Conservation (phyloP, 2,113 vertebrate species). For the Tragelaphus imberbis region DNA sequence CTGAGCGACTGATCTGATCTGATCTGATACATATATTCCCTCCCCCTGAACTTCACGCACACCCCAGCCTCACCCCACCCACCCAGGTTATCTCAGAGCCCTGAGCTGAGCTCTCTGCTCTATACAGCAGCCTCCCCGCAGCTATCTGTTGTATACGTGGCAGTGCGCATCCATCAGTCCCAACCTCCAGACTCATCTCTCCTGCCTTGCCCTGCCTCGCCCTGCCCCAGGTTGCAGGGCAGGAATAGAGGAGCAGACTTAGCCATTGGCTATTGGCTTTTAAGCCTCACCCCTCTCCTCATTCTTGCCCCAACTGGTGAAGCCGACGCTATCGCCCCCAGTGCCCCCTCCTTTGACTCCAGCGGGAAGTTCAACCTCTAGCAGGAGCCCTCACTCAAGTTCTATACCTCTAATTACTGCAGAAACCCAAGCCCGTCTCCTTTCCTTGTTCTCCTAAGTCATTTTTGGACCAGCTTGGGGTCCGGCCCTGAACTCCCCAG, state of each 20-base stretch:
- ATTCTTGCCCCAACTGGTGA: neutral
- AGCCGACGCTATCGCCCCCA: neutral
- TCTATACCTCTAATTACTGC: neutral
- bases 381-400: neutral
- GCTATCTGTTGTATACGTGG: accelerated
- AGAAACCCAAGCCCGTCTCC: neutral
- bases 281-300: neutral
- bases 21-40: neutral
- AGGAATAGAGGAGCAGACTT: no score
- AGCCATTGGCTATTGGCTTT: neutral
- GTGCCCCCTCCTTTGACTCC: neutral
- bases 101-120: neutral
- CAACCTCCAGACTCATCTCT: no score
- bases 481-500: neutral
- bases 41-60: neutral
- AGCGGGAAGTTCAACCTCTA: neutral
- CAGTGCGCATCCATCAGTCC: neutral
- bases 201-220: no score
- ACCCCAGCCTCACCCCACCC: neutral
- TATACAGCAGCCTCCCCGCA: neutral
- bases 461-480: neutral
- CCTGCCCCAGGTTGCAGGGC: no score
- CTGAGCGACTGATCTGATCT: no score
- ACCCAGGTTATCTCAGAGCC: neutral
- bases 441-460: neutral